Percentiles rank a stretch among this genome's conserved stretches.
phyloP scores from a whole-genome alignment of 2,888 invertebrate genomes.

The Carpatolechia fugitivella region DNA sequence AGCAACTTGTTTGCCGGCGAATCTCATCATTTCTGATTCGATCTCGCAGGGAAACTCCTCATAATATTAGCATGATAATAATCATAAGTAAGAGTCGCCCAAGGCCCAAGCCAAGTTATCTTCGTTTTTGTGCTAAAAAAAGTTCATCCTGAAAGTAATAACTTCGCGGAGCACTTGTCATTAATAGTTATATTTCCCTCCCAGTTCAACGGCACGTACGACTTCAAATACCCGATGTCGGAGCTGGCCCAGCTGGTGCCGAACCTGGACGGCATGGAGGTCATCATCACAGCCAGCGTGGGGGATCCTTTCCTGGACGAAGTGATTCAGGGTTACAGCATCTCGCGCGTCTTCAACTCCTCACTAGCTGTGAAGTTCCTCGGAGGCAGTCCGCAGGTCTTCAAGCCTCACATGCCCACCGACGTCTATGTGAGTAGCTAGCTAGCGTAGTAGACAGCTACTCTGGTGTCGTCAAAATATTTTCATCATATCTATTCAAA shows the following conservation, averaged over 20 bases:
- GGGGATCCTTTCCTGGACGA: slow-evolving; percentile 93
- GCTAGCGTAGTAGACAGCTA: background rate
- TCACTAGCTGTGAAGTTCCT: slow-evolving; percentile 90
- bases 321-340: slow-evolving; percentile 90
- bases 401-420: slow-evolving; percentile 96
- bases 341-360: slow-evolving; percentile 92
- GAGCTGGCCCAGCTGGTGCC: slow-evolving; percentile 85
- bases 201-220: slow-evolving; percentile 92
- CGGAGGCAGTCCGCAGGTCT: slow-evolving; percentile 94
- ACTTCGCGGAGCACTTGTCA: too few relatives aligned
- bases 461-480: background rate
- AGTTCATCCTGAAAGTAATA: too few relatives aligned
- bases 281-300: slow-evolving; percentile 90
- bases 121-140: too few relatives aligned
- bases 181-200: too few relatives aligned
- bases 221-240: slow-evolving; percentile 91
- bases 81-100: too few relatives aligned
- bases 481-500: too few relatives aligned
- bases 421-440: slow-evolving; percentile 84
- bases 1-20: too few relatives aligned
- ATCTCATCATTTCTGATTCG: too few relatives aligned
- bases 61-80: too few relatives aligned
- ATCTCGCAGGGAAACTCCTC: too few relatives aligned
- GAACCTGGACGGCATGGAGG: slow-evolving; percentile 86
- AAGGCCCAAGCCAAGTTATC: too few relatives aligned